Evolutionary conservation across 2,113 vertebrate genomes (phyloP).

Genomic region (Pomatostomus ruficeps): DNA sequence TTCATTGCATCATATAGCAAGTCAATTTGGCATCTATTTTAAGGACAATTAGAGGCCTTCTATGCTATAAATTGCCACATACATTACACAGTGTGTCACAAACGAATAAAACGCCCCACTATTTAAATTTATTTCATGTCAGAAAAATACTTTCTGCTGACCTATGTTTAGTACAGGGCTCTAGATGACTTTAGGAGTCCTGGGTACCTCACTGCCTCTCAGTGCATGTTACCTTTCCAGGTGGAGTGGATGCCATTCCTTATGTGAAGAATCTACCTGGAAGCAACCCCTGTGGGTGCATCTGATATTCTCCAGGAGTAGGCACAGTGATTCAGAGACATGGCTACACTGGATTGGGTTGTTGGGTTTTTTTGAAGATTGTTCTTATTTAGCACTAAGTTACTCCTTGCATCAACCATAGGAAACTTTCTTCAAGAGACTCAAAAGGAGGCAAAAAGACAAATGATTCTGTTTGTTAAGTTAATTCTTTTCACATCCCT

Average conservation of each 20-base stretch:
- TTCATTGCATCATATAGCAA: neutral
- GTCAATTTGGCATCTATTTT: neutral
- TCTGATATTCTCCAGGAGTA: neutral
- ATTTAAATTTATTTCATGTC: neutral
- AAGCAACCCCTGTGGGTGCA: neutral
- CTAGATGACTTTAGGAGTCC: neutral
- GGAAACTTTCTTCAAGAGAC: neutral
- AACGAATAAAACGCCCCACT: accelerated
- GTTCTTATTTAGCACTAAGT: neutral
- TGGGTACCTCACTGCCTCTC: neutral
- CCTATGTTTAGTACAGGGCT: neutral
- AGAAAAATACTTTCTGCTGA: neutral
- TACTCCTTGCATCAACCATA: neutral
- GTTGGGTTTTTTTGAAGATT: neutral
- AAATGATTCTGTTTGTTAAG: neutral
- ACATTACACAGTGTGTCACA: neutral
- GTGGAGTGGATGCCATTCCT: neutral
- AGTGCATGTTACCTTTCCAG: accelerated
- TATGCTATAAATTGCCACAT: neutral
- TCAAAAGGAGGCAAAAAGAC: neutral
- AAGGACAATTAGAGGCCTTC: neutral
- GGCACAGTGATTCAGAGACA: neutral
- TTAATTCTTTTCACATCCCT: neutral
- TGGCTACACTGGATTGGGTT: neutral
- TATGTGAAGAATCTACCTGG: neutral